phyloP scores from a whole-genome alignment of 2,888 invertebrate species.

The Microctonus brassicae region DNA sequence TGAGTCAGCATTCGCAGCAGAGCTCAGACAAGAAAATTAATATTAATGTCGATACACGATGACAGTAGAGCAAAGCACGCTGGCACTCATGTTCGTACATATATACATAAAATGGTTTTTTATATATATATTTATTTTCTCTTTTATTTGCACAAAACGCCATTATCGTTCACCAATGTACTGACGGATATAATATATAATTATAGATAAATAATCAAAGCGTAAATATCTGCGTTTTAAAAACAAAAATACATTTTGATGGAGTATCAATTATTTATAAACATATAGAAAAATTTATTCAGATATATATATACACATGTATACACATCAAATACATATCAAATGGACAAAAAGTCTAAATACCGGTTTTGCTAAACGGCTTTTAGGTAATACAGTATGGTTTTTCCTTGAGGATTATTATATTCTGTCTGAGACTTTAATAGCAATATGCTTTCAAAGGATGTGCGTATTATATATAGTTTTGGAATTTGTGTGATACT shows the following conservation, averaged over 20 bases:
- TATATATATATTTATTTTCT: not conserved
- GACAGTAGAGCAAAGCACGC: slow-evolving; percentile 11
- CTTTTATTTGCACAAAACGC: not conserved
- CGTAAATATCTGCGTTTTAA: not conserved
- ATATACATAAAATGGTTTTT: not conserved
- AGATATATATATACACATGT: not conserved
- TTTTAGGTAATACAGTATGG: not conserved
- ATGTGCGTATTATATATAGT: not conserved
- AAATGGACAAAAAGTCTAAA: not conserved
- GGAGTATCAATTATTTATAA: not conserved
- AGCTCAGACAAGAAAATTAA: slow-evolving; percentile 25
- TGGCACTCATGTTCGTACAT: slow-evolving; percentile 4
- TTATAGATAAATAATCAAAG: not conserved
- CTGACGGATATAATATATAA: not conserved
- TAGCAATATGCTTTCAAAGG: not conserved
- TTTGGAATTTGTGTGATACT: not conserved
- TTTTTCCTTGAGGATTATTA: not conserved
- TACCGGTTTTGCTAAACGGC: not conserved
- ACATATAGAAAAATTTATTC: not conserved
- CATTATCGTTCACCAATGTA: not conserved
- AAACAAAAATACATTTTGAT: not conserved
- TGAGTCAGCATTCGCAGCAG: slow-evolving; percentile 2
- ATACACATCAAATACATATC: not conserved
- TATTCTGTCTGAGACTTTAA: not conserved
- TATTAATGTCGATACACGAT: slow-evolving; percentile 31